A percentile compares a stretch with the other conserved stretches of the same genome.
Conservation (phyloP, 1,140 invertebrate genomes). For the Caenorhabditis elegans region DNA sequence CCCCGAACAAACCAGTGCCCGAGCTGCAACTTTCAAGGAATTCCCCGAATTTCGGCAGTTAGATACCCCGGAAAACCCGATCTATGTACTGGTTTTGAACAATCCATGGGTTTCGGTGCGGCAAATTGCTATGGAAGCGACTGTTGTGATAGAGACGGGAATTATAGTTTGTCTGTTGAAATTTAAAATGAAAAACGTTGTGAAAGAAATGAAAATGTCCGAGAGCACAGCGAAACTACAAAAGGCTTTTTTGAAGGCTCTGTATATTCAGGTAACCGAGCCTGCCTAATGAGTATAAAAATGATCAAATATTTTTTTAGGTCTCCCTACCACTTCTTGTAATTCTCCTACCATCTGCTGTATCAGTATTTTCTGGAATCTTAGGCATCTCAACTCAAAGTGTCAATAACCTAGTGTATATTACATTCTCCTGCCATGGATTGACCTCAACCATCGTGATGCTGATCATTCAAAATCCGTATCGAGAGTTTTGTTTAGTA, state of each 20-base stretch:
- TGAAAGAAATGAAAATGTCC: background rate
- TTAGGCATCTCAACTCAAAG: background rate
- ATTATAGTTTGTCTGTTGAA: background rate
- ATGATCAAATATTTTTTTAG: background rate
- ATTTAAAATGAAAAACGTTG: slow-evolving; percentile 1
- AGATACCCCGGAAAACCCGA: background rate
- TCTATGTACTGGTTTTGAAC: background rate
- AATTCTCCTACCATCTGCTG: background rate
- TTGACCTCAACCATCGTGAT: background rate
- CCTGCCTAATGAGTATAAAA: background rate
- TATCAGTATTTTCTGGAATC: background rate
- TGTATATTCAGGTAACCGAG: background rate
- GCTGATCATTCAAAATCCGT: background rate
- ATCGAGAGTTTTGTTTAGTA: background rate
- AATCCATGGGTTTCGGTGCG: background rate
- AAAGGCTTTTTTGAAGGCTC: background rate
- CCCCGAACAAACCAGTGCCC: background rate
- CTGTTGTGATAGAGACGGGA: background rate
- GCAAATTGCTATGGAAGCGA: background rate
- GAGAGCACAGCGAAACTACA: background rate
- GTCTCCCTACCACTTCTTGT: background rate
- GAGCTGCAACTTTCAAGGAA: background rate
- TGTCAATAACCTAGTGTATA: background rate
- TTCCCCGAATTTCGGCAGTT: background rate
- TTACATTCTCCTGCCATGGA: background rate